phyloP scores from a whole-genome alignment of 2,888 invertebrate species.

The Mylabris sibirica region DNA sequence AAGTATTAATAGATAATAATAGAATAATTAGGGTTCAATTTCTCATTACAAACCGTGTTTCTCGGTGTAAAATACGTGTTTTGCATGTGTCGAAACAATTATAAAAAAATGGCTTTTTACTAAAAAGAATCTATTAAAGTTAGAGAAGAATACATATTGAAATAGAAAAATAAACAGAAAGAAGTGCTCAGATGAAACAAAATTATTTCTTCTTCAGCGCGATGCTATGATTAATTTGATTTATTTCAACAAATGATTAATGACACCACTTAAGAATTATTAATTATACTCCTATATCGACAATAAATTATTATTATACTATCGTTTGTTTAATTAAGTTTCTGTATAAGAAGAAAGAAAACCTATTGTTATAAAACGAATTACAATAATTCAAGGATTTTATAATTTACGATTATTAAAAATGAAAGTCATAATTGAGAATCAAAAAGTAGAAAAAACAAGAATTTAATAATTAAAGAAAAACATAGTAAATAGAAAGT shows the following conservation, averaged over 20 bases:
- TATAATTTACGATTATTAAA: not conserved
- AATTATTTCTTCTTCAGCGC: constrained; percentile 37
- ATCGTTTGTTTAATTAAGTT: constrained; percentile 28
- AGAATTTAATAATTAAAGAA: not conserved
- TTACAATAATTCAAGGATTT: not conserved
- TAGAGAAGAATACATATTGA: too few species aligned
- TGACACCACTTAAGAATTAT: constrained; percentile 35
- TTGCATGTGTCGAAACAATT: too few species aligned
- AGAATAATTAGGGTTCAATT: too few species aligned
- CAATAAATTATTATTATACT: constrained; percentile 31
- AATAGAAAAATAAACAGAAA: not conserved
- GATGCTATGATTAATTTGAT: constrained; percentile 35
- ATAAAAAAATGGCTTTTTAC: too few species aligned
- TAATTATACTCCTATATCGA: constrained; percentile 32
- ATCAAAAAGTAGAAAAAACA: not conserved
- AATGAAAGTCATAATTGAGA: not conserved
- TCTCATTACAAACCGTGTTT: too few species aligned
- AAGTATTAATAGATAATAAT: too few species aligned
- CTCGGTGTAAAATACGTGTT: not conserved
- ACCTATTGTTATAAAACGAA: not conserved
- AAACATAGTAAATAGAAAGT: not conserved
- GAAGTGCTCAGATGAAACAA: constrained; percentile 20
- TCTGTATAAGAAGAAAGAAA: constrained; percentile 13
- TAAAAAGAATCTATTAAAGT: too few species aligned
- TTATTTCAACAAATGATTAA: constrained; percentile 36